A percentile compares a stretch with the other conserved stretches of the same genome.
phyloP scores from a whole-genome alignment of 2,888 invertebrate species.

The Drosophila percnosoma region DNA sequence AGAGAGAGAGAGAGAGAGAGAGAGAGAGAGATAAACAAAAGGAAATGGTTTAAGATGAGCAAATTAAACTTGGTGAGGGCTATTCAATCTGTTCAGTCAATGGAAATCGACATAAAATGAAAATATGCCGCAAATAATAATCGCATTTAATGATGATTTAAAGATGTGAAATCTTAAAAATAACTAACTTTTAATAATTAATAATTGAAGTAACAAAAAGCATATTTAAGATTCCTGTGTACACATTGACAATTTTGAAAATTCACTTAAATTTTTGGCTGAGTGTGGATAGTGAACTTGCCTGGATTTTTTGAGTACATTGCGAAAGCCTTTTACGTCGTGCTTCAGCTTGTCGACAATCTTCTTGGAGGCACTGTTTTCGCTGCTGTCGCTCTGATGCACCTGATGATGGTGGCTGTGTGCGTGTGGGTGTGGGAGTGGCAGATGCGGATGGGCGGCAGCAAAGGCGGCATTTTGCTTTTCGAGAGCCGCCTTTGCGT shows the following conservation, averaged over 20 bases:
- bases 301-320: constrained; percentile 87
- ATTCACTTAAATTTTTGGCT: neutral
- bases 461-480: constrained; percentile 78
- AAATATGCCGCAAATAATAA: neutral
- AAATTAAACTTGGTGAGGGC: neutral
- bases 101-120: no score
- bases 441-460: constrained; percentile 59
- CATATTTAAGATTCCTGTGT: neutral
- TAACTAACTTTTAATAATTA: neutral
- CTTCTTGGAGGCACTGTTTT: constrained; percentile 88
- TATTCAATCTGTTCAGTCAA: neutral
- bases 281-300: constrained; percentile 75
- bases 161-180: neutral
- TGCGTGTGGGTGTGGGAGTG: constrained; percentile 31
- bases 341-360: constrained; percentile 93
- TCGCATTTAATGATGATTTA: neutral
- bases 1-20: neutral
- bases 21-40: neutral
- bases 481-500: constrained; percentile 81
- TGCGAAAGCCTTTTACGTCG: constrained; percentile 91
- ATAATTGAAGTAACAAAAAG: neutral
- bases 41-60: neutral
- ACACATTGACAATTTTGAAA: neutral
- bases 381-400: constrained; percentile 84
- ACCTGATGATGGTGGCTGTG: constrained; percentile 68